Evolutionary conservation across 2,888 invertebrate genomes (phyloP).

Genomic region (Eupithecia centaureata): DNA sequence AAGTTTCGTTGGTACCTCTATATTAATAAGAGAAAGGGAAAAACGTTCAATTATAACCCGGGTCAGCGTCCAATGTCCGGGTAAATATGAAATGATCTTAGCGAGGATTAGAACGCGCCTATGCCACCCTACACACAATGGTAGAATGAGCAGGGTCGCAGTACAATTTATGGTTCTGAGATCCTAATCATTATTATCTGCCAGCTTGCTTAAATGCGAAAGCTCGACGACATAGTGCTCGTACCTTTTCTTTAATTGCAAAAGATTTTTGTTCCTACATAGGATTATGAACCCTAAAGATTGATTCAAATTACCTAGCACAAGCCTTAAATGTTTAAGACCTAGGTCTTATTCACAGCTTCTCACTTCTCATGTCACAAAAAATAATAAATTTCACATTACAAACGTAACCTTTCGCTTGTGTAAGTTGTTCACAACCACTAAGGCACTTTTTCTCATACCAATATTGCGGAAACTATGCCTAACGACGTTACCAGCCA

Average conservation of each 20-base stretch:
- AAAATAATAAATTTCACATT: neutral
- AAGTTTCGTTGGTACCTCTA: slow-evolving; percentile 17
- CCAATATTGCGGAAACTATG: slow-evolving; percentile 16
- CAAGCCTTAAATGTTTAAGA: neutral
- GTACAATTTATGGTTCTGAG: slow-evolving; percentile 20
- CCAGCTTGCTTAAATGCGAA: slow-evolving; percentile 6
- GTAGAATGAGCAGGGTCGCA: slow-evolving; percentile 45
- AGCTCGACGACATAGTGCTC: neutral
- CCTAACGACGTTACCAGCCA: slow-evolving; percentile 17
- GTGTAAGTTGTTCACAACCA: neutral
- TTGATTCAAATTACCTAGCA: neutral
- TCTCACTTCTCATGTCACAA: neutral
- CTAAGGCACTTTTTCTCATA: neutral
- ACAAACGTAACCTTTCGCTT: neutral
- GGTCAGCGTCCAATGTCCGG: slow-evolving; percentile 50
- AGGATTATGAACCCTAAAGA: neutral
- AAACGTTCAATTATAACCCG: slow-evolving; percentile 64
- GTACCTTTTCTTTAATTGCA: slow-evolving; percentile 12
- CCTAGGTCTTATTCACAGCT: neutral
- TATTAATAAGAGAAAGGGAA: slow-evolving; percentile 46
- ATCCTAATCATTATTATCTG: slow-evolving; percentile 14
- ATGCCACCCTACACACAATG: slow-evolving; percentile 37
- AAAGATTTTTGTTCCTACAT: slow-evolving; percentile 2
- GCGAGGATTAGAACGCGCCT: slow-evolving; percentile 52
- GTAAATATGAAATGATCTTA: slow-evolving; percentile 69